Conservation (phyloP, 2,888 invertebrate genomes). For the Himalopsyche kuldschensis region DNA sequence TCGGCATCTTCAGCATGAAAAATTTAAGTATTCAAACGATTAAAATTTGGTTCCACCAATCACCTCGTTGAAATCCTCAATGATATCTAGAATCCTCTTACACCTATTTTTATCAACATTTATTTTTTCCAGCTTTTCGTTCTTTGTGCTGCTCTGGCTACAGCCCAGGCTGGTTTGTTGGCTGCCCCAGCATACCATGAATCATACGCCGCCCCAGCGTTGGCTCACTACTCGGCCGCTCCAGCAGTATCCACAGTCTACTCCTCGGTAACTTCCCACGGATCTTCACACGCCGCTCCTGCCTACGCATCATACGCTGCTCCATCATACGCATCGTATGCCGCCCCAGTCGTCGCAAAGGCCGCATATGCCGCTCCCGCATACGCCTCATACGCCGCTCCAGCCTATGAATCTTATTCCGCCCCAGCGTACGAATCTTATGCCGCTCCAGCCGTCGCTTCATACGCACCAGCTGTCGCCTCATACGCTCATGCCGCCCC, state of each 20-base stretch:
- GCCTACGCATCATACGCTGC: conserved; percentile 20
- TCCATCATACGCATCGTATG: conserved; percentile 39
- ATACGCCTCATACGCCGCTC: conserved; percentile 22
- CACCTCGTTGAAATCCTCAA: too few species aligned
- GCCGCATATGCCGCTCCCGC: conserved; percentile 38
- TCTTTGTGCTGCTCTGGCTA: conserved; percentile 36
- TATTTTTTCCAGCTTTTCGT: conserved; percentile 32
- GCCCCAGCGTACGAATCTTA: conserved; percentile 39
- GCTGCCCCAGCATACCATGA: conserved; percentile 38
- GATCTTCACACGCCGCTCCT: conserved; percentile 31
- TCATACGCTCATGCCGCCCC: conserved; percentile 44
- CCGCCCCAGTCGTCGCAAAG: conserved; percentile 21
- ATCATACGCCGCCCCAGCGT: conserved; percentile 43
- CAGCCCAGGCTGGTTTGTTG: conserved; percentile 34
- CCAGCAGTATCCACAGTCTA: conserved; percentile 45
- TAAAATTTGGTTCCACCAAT: too few species aligned
- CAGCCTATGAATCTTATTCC: conserved; percentile 42
- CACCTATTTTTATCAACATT: too few species aligned
- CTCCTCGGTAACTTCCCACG: conserved; percentile 41
- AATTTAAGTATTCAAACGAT: too few species aligned
- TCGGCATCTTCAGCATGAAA: too few species aligned
- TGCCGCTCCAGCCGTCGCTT: conserved; percentile 43
- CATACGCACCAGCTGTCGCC: conserved; percentile 38
- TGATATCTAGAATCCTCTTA: too few species aligned
- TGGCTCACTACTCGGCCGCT: conserved; percentile 43